phyloP scores from a whole-genome alignment of 2,888 invertebrate species.

The Chloromyia formosa region DNA sequence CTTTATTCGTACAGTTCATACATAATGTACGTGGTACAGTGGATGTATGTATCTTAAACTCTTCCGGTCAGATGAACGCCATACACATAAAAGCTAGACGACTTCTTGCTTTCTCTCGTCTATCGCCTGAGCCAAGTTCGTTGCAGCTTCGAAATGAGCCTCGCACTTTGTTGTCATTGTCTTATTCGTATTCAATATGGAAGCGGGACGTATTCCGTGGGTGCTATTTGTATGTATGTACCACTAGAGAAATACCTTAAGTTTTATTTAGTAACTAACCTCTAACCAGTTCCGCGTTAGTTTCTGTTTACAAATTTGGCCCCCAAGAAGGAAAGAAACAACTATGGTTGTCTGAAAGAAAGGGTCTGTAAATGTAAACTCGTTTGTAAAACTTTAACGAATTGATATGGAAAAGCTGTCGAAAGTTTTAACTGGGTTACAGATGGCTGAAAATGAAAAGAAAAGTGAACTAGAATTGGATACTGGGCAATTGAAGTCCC shows the following conservation, averaged over 20 bases:
- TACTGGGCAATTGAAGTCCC: not conserved
- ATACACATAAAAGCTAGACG: not conserved
- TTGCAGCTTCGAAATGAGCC: not conserved
- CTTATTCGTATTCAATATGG: not conserved
- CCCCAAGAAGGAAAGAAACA: not conserved
- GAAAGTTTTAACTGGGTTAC: constrained; percentile 17
- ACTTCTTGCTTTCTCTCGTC: not conserved
- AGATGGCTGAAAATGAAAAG: constrained; percentile 20
- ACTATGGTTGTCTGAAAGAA: not conserved
- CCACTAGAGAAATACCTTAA: not conserved
- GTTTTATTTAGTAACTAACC: not conserved
- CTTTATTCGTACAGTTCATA: no score
- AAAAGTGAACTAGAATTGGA: constrained; percentile 21
- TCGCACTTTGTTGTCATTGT: not conserved
- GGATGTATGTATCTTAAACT: not conserved
- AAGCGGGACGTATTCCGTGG: not conserved
- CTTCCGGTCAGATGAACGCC: not conserved
- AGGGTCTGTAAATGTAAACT: not conserved
- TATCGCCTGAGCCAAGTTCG: not conserved
- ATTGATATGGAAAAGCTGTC: constrained; percentile 3
- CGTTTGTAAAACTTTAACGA: not conserved
- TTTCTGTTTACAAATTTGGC: not conserved
- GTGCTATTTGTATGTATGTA: not conserved
- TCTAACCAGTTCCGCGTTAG: not conserved
- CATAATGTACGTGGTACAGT: not conserved